Conservation (phyloP, 23 tunicate species). For the Halocynthia aurantium region DNA sequence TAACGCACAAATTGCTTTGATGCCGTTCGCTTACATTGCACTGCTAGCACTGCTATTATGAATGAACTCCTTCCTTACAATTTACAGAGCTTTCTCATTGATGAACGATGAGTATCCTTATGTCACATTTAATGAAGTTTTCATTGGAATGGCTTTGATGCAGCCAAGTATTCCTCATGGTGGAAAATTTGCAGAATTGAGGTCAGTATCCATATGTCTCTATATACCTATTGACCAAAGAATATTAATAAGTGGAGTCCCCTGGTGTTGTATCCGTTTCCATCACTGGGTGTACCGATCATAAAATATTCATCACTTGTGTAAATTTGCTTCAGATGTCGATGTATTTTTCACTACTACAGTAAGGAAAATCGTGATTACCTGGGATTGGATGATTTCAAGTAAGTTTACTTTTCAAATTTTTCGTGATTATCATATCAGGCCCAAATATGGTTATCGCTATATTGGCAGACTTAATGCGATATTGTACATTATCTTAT, state of each 20-base stretch:
- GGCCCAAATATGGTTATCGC: not conserved
- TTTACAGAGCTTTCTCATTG: conserved; percentile 67
- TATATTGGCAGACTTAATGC: too few relatives aligned
- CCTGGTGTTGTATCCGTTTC: not conserved
- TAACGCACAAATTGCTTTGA: too few relatives aligned
- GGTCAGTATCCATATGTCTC: conserved; percentile 24
- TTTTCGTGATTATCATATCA: not conserved
- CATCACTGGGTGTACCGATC: too few relatives aligned
- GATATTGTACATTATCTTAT: not conserved
- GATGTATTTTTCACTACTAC: conserved; percentile 67
- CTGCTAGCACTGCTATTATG: not conserved
- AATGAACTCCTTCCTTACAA: not conserved
- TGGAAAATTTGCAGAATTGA: conserved; percentile 80
- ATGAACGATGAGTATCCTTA: conserved; percentile 33
- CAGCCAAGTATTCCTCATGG: conserved; percentile 86
- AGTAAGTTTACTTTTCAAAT: conserved; percentile 36
- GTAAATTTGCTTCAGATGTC: conserved; percentile 30
- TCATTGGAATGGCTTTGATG: conserved; percentile 45
- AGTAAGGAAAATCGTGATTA: conserved; percentile 35
- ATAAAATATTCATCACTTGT: too few relatives aligned
- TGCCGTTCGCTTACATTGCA: not conserved
- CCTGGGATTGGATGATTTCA: conserved; percentile 53
- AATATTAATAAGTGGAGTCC: not conserved
- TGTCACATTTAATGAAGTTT: conserved; percentile 55
- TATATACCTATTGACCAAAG: not conserved